These are phyloP conservation scores for Oriolus oriolus DNA, from an alignment of 2,113 vertebrate species.

Conservation along the genomic window DNA sequence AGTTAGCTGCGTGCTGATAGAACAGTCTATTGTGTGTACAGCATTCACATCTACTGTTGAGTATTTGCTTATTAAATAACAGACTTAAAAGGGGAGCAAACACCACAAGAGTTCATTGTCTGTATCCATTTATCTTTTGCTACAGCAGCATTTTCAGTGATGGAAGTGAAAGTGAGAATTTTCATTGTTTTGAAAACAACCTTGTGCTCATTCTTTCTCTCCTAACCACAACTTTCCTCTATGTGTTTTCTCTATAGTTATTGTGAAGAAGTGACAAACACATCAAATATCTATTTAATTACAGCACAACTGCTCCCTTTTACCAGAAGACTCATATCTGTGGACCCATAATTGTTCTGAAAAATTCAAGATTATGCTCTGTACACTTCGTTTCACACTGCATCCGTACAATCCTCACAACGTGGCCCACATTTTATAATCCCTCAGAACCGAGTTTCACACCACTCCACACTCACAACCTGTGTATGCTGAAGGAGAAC, in stretches of 20 bases:
- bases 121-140: not conserved
- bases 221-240: not conserved
- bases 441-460: not conserved
- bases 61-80: not conserved
- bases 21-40: not conserved
- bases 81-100: not conserved
- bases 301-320: not conserved
- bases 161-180: not conserved
- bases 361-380: not conserved
- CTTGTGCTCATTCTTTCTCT: not conserved
- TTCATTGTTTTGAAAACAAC: not conserved
- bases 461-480: not conserved
- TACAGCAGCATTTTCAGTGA: not conserved
- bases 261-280: not conserved
- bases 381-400: not conserved
- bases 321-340: accelerated
- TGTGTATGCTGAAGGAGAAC: not conserved
- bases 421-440: not conserved
- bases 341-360: not conserved
- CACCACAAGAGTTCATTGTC: not conserved
- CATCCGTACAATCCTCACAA: accelerated
- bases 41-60: not conserved
- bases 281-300: not conserved
- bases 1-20: not conserved
- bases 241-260: not conserved